These are phyloP conservation scores for Erynnis tages DNA, from an alignment of 2,888 invertebrate species.

Conservation along the genomic window DNA sequence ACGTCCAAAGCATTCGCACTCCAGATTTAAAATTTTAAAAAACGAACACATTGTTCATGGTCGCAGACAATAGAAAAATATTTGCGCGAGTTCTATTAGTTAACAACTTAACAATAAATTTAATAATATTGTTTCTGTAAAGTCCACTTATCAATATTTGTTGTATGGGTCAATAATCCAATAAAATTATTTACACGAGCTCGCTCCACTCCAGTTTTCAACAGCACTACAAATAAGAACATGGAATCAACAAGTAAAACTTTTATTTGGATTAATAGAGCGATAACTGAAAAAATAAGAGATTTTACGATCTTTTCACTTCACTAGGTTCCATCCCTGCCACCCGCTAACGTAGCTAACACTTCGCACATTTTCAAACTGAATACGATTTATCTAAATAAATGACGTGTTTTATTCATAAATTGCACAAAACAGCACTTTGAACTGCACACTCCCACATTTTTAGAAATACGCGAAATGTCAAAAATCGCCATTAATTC, in stretches of 20 bases:
- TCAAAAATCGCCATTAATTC: constrained; percentile 70
- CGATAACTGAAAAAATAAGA: not conserved
- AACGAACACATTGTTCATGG: constrained; percentile 2
- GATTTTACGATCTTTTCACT: not conserved
- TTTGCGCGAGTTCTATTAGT: not conserved
- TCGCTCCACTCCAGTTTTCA: not conserved
- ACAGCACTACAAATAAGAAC: not conserved
- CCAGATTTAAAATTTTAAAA: not conserved
- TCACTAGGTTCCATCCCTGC: not conserved
- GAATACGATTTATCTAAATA: constrained; percentile 19
- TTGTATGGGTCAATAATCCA: constrained; percentile 5
- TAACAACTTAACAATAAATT: not conserved
- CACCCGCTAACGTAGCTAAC: not conserved
- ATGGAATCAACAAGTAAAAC: constrained; percentile 17
- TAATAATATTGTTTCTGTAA: not conserved
- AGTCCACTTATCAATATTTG: not conserved
- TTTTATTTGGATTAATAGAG: not conserved
- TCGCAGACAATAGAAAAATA: not conserved
- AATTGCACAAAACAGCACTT: constrained; percentile 36
- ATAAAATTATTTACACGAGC: not conserved
- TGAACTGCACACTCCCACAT: constrained; percentile 31
- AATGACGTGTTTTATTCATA: constrained; percentile 37
- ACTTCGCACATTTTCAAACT: not conserved
- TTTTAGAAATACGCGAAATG: constrained; percentile 53
- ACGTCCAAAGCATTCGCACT: too few relatives aligned